Evolutionary conservation across 2,888 invertebrate genomes (phyloP).

Genomic region (Psococerastis gibbosa): DNA sequence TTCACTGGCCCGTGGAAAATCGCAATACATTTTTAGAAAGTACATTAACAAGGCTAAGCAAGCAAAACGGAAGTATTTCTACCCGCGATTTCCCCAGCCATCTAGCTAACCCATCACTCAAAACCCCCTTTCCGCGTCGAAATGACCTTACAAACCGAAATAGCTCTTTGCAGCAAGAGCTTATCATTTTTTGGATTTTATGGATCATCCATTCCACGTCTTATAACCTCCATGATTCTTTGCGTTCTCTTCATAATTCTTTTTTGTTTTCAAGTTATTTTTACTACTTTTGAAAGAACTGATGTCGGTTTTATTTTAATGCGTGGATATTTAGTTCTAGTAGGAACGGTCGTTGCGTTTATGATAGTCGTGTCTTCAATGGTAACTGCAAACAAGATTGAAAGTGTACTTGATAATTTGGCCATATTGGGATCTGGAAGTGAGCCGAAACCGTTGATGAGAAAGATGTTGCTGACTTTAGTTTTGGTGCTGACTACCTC

Average conservation of each 20-base stretch:
- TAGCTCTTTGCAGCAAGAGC: too few species aligned
- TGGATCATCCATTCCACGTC: constrained; percentile 9
- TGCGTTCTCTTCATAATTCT: constrained; percentile 4
- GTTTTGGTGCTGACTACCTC: neutral
- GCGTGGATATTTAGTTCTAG: neutral
- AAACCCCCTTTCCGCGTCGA: too few species aligned
- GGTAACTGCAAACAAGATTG: neutral
- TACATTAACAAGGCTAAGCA: too few species aligned
- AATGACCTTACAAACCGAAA: too few species aligned
- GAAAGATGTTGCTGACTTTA: neutral
- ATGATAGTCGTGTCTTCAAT: neutral
- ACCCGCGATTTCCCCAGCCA: too few species aligned
- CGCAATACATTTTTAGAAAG: too few species aligned
- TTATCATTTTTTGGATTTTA: too few species aligned
- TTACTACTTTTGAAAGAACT: too few species aligned
- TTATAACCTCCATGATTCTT: constrained; percentile 3
- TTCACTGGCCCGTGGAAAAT: too few species aligned
- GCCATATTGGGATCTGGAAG: neutral
- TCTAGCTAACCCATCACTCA: too few species aligned
- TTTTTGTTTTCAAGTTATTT: constrained; percentile 5
- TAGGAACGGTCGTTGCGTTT: neutral
- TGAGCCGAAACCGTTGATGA: neutral
- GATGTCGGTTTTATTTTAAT: neutral
- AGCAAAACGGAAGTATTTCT: too few species aligned
- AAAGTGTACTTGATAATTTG: too few species aligned